Evolutionary conservation across 2,113 vertebrate genomes (phyloP).

Genomic region (Cinclus cinclus): DNA sequence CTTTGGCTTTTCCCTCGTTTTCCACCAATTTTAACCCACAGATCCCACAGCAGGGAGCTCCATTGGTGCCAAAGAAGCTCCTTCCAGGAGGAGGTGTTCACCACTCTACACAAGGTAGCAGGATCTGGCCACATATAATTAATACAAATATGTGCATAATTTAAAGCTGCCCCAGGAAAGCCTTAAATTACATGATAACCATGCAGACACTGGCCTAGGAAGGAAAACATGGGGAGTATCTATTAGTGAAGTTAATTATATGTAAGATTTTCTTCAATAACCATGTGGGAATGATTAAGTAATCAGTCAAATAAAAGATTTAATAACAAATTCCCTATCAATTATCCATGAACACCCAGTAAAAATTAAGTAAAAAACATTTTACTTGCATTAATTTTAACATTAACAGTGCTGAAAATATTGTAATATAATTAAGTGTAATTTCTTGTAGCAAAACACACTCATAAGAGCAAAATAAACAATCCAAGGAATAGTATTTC

Average conservation of each 20-base stretch:
- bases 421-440: slow-evolving; percentile 44
- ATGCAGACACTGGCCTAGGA: slow-evolving; percentile 54
- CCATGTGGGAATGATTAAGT: slow-evolving; percentile 70
- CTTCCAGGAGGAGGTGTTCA: background rate
- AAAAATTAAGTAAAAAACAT: slow-evolving; percentile 63
- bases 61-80: background rate
- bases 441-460: slow-evolving; percentile 56
- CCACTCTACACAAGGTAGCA: background rate
- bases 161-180: slow-evolving; percentile 67
- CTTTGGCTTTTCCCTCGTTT: background rate
- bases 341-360: slow-evolving; percentile 64
- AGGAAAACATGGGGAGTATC: slow-evolving; percentile 65
- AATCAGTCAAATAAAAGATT: slow-evolving; percentile 71
- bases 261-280: slow-evolving; percentile 70
- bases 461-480: slow-evolving; percentile 48
- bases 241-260: slow-evolving; percentile 73
- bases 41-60: background rate
- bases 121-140: slow-evolving; percentile 55
- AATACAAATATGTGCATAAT: slow-evolving; percentile 71
- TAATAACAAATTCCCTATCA: slow-evolving; percentile 70
- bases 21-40: background rate
- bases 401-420: slow-evolving; percentile 33
- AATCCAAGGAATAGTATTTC: background rate
- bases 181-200: slow-evolving; percentile 69
- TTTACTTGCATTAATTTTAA: slow-evolving; percentile 37